A percentile compares a stretch with the other conserved stretches of the same genome.
Evolutionary conservation across 1,140 invertebrate species (phyloP).

Genomic region (Periplaneta americana): DNA sequence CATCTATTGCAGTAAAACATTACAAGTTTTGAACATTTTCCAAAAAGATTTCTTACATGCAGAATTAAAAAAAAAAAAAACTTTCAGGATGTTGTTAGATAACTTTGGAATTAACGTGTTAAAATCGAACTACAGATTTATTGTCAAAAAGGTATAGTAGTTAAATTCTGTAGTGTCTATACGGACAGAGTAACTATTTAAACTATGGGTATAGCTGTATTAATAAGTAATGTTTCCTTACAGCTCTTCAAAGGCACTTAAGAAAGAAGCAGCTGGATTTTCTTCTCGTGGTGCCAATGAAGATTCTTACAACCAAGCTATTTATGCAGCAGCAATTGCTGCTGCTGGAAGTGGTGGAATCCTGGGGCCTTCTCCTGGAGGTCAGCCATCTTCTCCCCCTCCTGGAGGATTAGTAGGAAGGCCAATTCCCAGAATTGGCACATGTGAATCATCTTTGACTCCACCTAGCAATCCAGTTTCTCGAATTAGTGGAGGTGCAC

Average conservation of each 20-base stretch:
- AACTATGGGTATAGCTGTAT: no score
- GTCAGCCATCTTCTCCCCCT: background rate
- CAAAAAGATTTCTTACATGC: no score
- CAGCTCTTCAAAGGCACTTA: constrained; percentile 55
- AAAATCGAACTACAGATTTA: no score
- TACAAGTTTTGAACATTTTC: no score
- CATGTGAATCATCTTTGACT: constrained; percentile 23
- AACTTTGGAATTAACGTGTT: no score
- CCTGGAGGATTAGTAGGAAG: constrained; percentile 3
- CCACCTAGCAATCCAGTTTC: constrained; percentile 16
- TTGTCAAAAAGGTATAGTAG: no score
- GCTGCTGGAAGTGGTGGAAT: background rate
- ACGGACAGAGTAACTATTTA: no score
- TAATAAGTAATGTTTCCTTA: no score
- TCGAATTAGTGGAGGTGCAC: background rate
- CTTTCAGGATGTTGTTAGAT: no score
- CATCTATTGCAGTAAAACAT: no score
- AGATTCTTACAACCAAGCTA: constrained; percentile 9
- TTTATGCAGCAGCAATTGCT: constrained; percentile 31
- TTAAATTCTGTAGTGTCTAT: no score
- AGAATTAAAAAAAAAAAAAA: no score
- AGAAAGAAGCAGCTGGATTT: constrained; percentile 54
- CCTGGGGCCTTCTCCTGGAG: background rate
- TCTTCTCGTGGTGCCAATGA: constrained; percentile 31
- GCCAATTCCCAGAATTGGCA: constrained; percentile 33